Conservation (phyloP, 2,888 invertebrate species). For the Phytoseiulus persimilis region DNA sequence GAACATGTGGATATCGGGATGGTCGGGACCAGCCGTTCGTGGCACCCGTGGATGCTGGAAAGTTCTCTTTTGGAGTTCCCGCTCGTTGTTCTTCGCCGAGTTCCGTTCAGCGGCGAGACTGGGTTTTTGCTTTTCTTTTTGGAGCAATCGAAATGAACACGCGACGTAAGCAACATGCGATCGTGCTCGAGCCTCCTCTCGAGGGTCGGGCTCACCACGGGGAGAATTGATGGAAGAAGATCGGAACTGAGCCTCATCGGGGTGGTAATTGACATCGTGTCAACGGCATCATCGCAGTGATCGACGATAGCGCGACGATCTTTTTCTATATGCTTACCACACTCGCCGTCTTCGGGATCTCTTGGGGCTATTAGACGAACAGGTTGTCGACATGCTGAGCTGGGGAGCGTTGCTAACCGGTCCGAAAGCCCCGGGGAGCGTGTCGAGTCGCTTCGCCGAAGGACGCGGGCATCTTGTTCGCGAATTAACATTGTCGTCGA, state of each 20-base stretch:
- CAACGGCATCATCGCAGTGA: not conserved
- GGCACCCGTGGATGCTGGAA: too few species aligned
- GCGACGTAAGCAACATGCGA: not conserved
- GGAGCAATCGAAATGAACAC: too few species aligned
- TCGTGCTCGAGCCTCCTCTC: not conserved
- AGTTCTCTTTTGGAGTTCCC: too few species aligned
- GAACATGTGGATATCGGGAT: too few species aligned
- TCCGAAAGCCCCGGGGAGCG: not conserved
- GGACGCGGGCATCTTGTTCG: not conserved
- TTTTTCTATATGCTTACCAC: not conserved
- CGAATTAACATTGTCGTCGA: not conserved
- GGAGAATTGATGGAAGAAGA: not conserved
- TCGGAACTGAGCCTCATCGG: not conserved
- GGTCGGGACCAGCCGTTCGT: too few species aligned
- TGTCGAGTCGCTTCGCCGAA: not conserved
- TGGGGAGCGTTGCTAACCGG: not conserved
- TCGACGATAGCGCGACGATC: not conserved
- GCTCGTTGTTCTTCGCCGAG: too few species aligned
- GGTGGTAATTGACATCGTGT: not conserved
- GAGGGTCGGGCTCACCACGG: not conserved
- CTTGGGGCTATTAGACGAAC: not conserved
- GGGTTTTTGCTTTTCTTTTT: too few species aligned
- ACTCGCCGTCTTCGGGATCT: not conserved
- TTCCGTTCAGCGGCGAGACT: too few species aligned
- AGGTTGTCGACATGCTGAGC: not conserved